These are phyloP conservation scores for Polydrusus pterygomalis DNA, from an alignment of 2,888 invertebrate genomes.

Conservation along the genomic window DNA sequence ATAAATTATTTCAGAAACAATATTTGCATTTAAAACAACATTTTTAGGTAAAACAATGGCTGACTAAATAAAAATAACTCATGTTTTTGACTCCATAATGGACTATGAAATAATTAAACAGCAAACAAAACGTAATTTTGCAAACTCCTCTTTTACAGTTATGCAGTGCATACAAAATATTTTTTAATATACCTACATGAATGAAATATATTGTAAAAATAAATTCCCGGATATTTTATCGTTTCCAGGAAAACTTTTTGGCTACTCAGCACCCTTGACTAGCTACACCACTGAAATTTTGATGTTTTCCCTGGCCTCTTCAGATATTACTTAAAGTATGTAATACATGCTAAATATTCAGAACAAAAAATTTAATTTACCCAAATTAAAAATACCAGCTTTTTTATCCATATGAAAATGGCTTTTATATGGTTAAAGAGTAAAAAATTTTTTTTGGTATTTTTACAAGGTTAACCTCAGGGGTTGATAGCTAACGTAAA, in stretches of 20 bases:
- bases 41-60: background rate
- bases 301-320: background rate
- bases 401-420: background rate
- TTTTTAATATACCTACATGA: background rate
- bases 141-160: background rate
- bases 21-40: background rate
- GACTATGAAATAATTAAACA: background rate
- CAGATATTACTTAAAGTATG: background rate
- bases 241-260: too few species aligned
- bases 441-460: too few species aligned
- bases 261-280: too few species aligned
- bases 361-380: background rate
- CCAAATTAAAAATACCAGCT: background rate
- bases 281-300: too few species aligned
- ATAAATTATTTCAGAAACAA: background rate
- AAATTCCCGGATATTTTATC: too few species aligned
- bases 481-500: too few species aligned
- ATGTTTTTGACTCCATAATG: background rate
- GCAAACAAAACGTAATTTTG: background rate
- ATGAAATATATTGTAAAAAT: too few species aligned
- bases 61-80: constrained; percentile 4
- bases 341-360: background rate
- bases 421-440: background rate
- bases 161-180: background rate
- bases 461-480: too few species aligned